Base-by-base conservation (phyloP, 64 coral and sea anemone genomes). In the Porites lutea region DNA sequence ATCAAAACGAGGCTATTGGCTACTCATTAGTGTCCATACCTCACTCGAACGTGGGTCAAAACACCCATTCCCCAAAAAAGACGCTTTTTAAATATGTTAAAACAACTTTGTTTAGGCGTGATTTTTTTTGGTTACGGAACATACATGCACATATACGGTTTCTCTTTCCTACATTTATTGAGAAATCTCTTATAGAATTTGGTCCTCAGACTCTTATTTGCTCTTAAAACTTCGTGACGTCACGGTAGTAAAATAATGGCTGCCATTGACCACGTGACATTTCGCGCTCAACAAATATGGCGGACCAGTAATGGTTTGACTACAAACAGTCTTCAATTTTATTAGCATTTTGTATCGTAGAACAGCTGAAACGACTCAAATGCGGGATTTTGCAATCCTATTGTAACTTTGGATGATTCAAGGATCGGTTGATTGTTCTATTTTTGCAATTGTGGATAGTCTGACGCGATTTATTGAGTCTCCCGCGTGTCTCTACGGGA, bases 271-370 rank as follows among this genome's bases (percentile, higher is more conserved):
- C 95, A 97, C 95, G 92, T 97, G 95, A 97, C 45, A 75, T 89
- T 59, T 63, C 66, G 73, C 87, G 72, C 74, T 94, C 58, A 91
- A 91, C n/a, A 87, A 97, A 97, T 75, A 97, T 97, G 95, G 92
- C 95, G 95, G 95, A 90, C 80, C 73, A 69, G 65, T 68, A 80
- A 46, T 52, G 65, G 79, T 71, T 74, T 52, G 65, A 72, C 76
- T 83, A 78, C 61, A 89, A 82, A 65, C 61, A 65, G 12, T 9
- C 15, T 43, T 44, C 43, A 82, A 83, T 65, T 46, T 83, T 84
- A 18, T n/a, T 49, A n/a, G 14, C 49, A 52, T 51, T 84, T 84
- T 83, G 21, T n/a, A 13, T 18, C 45, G 48, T 72, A 78, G 74
- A 75, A 77, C 51, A 51, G 4, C 46, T 67, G 5, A 14, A 23